Evolutionary conservation across 2,888 invertebrate genomes (phyloP), one percentile per base, ranked within the genome.

Genomic region (Sipha maydis): DNA sequence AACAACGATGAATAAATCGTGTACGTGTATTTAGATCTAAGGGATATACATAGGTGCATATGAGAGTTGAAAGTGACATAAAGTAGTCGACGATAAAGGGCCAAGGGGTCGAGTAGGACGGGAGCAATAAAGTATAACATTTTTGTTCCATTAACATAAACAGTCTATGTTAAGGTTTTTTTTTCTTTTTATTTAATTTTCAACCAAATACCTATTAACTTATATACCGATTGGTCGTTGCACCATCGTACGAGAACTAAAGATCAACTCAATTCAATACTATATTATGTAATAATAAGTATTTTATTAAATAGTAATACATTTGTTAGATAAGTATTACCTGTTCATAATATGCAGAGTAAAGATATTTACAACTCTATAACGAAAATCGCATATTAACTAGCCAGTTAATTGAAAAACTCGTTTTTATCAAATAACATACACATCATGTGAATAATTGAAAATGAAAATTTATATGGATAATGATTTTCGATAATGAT

Each of bases 121-220:
- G 28, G 28, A 28, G 34, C 75, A 41, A 61, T 41, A 84, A 61
- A 83, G 4, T 61, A 84, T 75, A 61, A 84, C 56, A 75, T 84
- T 75, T 75, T 19, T 21, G 61, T 41, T 38, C 21, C 28, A n/a
- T 61, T 84, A 75, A 75, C 38, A 73, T 84, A 84, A 84, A 84
- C 75, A 61, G 61, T 67, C 61, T 8, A 61, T 8, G 75, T 61
- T 61, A 61, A 84, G 84, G 76, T 61, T 41, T 61, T 76, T 61
- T 76, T 61, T 76, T 61, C 41, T 61, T 76, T 61, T 76, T 61
- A 61, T 75, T 56, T 28, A 48, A 48, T 14, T 38, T 56, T 28
- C n/a, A 56, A 75, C 56, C 54, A 75, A 83, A 71, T 83, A 61
- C n/a, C 17, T 28, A 38, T 75, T 25, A 75, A 83, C 38, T 21